These are phyloP conservation scores for Manis javanica DNA, from an alignment of 2,797 vertebrate genomes.

Conservation along the genomic window DNA sequence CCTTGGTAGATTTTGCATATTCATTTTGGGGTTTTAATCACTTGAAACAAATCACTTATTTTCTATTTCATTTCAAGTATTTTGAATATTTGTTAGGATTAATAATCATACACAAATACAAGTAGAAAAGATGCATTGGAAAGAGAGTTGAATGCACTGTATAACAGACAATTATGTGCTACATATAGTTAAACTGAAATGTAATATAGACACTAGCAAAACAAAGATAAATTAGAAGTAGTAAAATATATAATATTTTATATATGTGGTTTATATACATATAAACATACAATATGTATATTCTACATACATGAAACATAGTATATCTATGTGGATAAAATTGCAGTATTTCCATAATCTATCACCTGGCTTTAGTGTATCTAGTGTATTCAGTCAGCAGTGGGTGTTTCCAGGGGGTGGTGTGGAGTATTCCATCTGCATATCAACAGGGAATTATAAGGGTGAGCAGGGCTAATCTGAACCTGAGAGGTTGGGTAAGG, in stretches of 20 bases:
- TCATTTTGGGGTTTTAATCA: slow-evolving; percentile 20
- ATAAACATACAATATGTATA: neutral
- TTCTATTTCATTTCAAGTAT: slow-evolving; percentile 36
- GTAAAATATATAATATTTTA: neutral
- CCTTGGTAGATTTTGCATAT: slow-evolving; percentile 18
- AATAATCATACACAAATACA: neutral
- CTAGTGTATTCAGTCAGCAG: too few species aligned
- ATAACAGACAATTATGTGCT: neutral
- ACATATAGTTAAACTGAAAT: neutral
- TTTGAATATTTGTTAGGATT: slow-evolving; percentile 10
- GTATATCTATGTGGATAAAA: too few species aligned
- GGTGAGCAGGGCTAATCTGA: too few species aligned
- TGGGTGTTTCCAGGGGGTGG: too few species aligned
- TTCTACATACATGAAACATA: neutral
- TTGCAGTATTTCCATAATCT: too few species aligned
- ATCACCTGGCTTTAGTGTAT: too few species aligned
- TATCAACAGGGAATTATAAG: too few species aligned
- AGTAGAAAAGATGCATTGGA: neutral
- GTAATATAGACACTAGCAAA: neutral
- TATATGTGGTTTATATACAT: neutral
- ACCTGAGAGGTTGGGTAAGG: too few species aligned
- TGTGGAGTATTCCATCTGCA: too few species aligned
- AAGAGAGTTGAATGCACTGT: neutral
- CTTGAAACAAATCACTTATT: slow-evolving; percentile 47
- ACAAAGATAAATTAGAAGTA: neutral